These are phyloP conservation scores for Myiotriccus ornatus DNA, from an alignment of 2,797 vertebrate species.

Conservation along the genomic window DNA sequence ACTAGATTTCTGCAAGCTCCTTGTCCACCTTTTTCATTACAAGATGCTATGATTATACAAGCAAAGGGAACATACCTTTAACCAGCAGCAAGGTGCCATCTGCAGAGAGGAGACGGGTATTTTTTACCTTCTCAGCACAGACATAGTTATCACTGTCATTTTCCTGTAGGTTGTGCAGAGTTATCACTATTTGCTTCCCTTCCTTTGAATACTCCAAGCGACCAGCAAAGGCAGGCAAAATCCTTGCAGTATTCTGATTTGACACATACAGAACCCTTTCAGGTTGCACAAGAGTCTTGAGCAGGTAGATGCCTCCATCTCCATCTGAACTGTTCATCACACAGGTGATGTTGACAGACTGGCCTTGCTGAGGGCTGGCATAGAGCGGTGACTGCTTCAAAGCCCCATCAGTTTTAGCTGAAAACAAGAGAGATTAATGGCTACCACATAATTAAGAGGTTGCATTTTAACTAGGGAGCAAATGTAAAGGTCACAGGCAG, in stretches of 20 bases:
- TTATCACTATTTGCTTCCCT: background rate
- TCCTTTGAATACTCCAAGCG: background rate
- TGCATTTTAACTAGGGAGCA: background rate
- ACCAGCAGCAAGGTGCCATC: conserved; percentile 28
- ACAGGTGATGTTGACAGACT: conserved; percentile 10
- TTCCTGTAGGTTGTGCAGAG: background rate
- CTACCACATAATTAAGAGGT: background rate
- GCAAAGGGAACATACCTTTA: background rate
- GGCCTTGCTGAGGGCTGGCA: background rate
- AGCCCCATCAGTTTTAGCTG: background rate
- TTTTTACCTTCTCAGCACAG: background rate
- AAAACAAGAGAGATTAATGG: background rate
- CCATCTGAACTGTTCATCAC: fast-evolving
- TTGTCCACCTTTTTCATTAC: background rate
- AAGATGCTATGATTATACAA: background rate
- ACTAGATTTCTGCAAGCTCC: background rate
- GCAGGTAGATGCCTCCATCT: background rate
- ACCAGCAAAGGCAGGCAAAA: background rate
- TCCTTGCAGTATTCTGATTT: fast-evolving
- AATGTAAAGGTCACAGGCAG: background rate
- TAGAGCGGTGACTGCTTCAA: background rate
- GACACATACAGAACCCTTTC: background rate
- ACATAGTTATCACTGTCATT: background rate
- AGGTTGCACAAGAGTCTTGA: background rate
- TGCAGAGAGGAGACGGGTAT: fast-evolving